Conservation (phyloP, 2,113 vertebrate species). For the Coptodon bakossiorum region DNA sequence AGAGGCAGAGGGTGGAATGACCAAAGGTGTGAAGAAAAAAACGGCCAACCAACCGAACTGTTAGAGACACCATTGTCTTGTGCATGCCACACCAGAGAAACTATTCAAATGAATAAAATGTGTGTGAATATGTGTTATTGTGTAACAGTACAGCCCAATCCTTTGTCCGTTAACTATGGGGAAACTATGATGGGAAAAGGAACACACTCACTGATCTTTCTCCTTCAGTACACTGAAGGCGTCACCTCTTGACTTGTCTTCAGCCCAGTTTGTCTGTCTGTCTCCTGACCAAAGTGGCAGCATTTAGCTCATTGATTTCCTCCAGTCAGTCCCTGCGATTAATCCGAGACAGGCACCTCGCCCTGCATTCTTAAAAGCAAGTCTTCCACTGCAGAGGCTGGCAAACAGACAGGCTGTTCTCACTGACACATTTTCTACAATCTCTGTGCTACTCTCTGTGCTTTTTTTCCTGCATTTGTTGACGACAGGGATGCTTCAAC, state of each 20-base stretch:
- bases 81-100: neutral
- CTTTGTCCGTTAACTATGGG: neutral
- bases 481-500: neutral
- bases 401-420: neutral
- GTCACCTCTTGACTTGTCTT: constrained; percentile 31
- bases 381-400: neutral
- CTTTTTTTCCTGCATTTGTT: neutral
- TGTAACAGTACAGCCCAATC: neutral
- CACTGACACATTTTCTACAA: neutral
- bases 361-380: constrained; percentile 10
- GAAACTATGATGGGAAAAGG: neutral
- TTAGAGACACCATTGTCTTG: neutral
- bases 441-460: neutral
- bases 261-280: constrained; percentile 22
- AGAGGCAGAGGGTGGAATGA: neutral
- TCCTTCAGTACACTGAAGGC: neutral
- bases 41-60: neutral
- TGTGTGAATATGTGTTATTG: neutral
- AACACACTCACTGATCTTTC: neutral
- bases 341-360: constrained; percentile 20
- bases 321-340: constrained; percentile 40
- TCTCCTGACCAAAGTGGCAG: constrained; percentile 26
- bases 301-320: constrained; percentile 56
- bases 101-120: neutral
- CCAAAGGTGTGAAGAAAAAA: neutral